Evolutionary conservation across 2,113 vertebrate genomes (phyloP), one percentile per base, ranked within the genome.

Genomic region (Callithrix jacchus): DNA sequence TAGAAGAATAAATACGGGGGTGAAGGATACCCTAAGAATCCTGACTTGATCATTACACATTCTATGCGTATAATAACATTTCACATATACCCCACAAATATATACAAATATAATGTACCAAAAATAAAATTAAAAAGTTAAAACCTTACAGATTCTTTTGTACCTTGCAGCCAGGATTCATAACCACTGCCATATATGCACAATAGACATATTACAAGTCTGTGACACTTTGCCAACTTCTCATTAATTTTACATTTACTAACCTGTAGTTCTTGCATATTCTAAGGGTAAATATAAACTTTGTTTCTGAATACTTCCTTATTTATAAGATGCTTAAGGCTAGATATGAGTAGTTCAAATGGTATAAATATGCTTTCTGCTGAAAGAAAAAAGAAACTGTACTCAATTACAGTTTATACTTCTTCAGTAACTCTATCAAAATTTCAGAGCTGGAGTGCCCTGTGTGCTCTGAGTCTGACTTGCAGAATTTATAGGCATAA

Each of bases 291-390:
- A 85, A 40, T 71, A 66, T 23, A 45, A 66, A 79, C 8, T 3
- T 73, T 64, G 52, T 64, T 8, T 80, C 8, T 18, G 35, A 6
- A 71, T 82, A 66, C 82, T 49, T 94, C 84, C 25, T 87, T 56
- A 91, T 93, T 91, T 85, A 40, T 88, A 68, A 66, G 20, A 76
- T 79, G 25, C 80, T 77, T 88, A 70, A 54, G 16, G 16, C 8
- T 87, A 47, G 79, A 40, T 52, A 49, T 68, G 16, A 86, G 21
- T 83, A 66, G 32, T 42, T 85, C 61, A 93, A 95, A 52, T 88
- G 37, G 17, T 27, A 82, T 49, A 86, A 95, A 89, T 91, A 93
- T 77, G 58, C 3, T 93, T 91, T 87, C 87, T 82, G 45, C 25
- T 79, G 8, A 37, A 79, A 93, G 37, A 61, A 86, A 77, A 82